Base-by-base conservation (phyloP, 1,140 invertebrate genomes). In the Achatina immaculata region DNA sequence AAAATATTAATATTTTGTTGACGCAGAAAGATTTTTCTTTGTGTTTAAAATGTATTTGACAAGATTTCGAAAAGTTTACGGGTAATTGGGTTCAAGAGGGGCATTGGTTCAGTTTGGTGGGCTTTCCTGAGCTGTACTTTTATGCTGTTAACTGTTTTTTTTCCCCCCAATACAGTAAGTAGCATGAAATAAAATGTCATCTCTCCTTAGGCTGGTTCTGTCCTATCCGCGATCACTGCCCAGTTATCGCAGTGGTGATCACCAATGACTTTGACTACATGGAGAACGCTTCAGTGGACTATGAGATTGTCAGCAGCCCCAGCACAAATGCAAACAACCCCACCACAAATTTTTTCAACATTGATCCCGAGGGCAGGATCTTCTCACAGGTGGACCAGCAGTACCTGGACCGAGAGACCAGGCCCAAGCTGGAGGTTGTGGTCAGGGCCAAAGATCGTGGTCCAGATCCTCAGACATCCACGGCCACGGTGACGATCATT, bases 401-500 rank as follows among this genome's bases (percentile, higher is more conserved):
- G n/a, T 48, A 34, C 0, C 62, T 86, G 31, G 85, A 86, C 74
- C 51, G 80, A 58, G 85, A 86, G 74, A 65, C 72, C 16, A 74
- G 78, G 45, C 62, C 74, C 6, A 74, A 81, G 38, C 83, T 83
- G 73, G 80, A 81, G 75, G 80, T 86, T 51, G 58, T 84, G 40
- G 81, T 85, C 3, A 28, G 82, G 45, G 85, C 84, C 14, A 82
- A 78, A 40, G 85, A 86, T 69, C 51, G 79, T 3, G 74, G 78
- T 19, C 78, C 85, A 19, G 36, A 77, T 0, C 48, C 84, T 21
- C 72, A 81, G 42, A 82, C 84, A 9, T 82, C 82, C 43, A 80
- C 83, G 36, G 83, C 79, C 36, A 71, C 82, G 3, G 81, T 98
- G 9, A 91, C 93, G 24, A 93, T 98, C 0, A 92, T 93, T 2